Conservation (phyloP, 2,113 vertebrate genomes). For the Bolborhynchus lineola region DNA sequence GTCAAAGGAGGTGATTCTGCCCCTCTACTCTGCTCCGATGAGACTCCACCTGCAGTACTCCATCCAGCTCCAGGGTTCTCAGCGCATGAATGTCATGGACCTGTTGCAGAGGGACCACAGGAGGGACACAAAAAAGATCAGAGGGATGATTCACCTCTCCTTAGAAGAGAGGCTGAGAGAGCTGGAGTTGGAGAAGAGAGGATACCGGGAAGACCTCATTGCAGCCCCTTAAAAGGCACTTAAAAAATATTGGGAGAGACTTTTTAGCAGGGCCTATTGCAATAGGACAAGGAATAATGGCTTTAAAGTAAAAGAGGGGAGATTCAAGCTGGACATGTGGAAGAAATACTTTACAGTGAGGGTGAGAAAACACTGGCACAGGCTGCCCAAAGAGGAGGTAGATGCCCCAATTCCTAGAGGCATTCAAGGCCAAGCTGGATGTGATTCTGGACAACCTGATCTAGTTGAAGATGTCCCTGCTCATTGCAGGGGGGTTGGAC, state of each 20-base stretch:
- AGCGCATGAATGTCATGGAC: background rate
- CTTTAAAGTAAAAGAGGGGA: background rate
- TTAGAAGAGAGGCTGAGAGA: background rate
- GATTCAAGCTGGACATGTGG: background rate
- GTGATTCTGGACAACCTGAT: background rate
- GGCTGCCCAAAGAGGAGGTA: background rate
- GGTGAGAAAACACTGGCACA: background rate
- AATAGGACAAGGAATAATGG: background rate
- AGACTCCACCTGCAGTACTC: background rate
- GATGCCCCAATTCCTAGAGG: no score
- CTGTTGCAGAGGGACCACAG: background rate
- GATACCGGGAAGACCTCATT: background rate
- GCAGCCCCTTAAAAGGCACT: background rate
- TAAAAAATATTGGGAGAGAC: background rate
- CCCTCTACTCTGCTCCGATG: background rate
- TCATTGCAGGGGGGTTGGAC: background rate
- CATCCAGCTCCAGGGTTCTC: background rate
- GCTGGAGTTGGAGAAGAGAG: background rate
- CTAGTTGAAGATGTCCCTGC: background rate
- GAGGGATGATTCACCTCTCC: background rate
- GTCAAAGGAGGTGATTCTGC: background rate
- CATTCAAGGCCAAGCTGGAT: background rate
- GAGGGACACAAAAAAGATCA: background rate
- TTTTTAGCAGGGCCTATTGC: background rate
- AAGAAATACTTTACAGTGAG: background rate